Base-by-base conservation (phyloP, 2,888 invertebrate genomes). In the Mamestra brassicae region DNA sequence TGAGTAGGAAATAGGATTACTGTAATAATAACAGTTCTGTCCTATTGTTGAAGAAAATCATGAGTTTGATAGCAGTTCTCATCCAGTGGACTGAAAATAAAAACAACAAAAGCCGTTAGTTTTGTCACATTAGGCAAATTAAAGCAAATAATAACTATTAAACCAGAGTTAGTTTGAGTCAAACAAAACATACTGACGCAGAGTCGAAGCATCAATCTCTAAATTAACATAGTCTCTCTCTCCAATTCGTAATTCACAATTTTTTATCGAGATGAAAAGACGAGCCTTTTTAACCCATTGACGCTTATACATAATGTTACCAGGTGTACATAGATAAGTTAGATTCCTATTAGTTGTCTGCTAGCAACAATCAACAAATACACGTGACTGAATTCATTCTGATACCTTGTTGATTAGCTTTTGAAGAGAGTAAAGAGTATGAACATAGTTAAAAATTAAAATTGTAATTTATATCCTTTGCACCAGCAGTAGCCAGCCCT, bases 21-120 rank as follows among this genome's bases (percentile, higher is more conserved):
- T 6, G 47, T 55, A 36, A 58, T 57, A 68, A 65, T 74, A 47
- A 45, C 26, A 55, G 34, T 52, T 26, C 5, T 5, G 13, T 66
- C 13, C 15, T 66, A 66, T 70, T 70, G 74, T 80, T 62, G 10
- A 17, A 64, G n/a, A 45, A n/a, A 61, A 55, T 36, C n/a, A 45
- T 54, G 38, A 61, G 7, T 15, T 34, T 7, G 52, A 66, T 45
- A 55, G 47, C 11, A 54, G 50, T 68, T 55, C n/a, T 61, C 60
- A 54, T 42, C 2, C 11, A 58, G 0, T 7, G 15, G 2, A 67
- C 38, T n/a, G 47, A 26, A 58, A 45, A 17, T 13, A 45, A 74
- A 61, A 50, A 50, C 13, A 38, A 42, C 10, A 52, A 15, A n/a
- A 42, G 15, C 8, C 15, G 26, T 47, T 26, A 13, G 45, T 26